Evolutionary conservation across 2,888 invertebrate species (phyloP).

Genomic region (Drosophila diplacantha): DNA sequence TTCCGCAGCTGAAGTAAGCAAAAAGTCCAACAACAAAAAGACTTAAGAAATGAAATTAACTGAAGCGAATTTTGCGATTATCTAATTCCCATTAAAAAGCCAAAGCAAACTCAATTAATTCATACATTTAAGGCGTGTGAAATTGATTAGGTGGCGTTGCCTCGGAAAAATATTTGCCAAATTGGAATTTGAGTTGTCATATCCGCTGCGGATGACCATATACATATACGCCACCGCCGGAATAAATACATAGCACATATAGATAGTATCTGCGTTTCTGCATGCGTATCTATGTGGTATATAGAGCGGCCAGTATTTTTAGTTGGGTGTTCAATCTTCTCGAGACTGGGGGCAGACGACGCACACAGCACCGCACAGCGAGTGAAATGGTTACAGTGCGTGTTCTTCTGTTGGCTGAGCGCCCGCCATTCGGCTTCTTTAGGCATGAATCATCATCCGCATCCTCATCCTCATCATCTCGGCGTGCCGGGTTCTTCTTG

Average conservation of each 20-base stretch:
- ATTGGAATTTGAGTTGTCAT: constrained; percentile 67
- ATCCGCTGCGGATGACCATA: constrained; percentile 47
- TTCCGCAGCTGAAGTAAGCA: constrained; percentile 46
- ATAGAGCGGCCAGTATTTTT: constrained; percentile 67
- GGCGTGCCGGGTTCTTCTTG: constrained; percentile 1
- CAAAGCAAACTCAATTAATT: constrained; percentile 39
- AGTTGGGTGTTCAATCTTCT: constrained; percentile 68
- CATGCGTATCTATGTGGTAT: constrained; percentile 42
- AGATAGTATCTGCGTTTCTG: constrained; percentile 1
- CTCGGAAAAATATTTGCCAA: constrained; percentile 39
- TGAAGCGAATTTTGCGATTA: constrained; percentile 28
- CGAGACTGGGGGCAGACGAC: constrained; percentile 59
- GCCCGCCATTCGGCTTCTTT: constrained; percentile 64
- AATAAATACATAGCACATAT: constrained; percentile 1
- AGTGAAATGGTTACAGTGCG: constrained; percentile 55
- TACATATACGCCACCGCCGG: constrained; percentile 16
- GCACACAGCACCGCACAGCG: constrained; percentile 50
- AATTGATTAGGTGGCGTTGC: constrained; percentile 30
- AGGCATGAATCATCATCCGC: constrained; percentile 62
- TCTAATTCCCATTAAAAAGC: constrained; percentile 33
- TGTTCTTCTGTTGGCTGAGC: constrained; percentile 64
- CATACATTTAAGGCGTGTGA: constrained; percentile 55
- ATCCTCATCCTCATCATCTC: constrained; percentile 7
- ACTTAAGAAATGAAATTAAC: constrained; percentile 17
- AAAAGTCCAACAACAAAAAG: constrained; percentile 1